Percentiles rank a stretch among this genome's conserved stretches.
phyloP scores from a whole-genome alignment of 2,113 vertebrate species.

The Perca flavescens region DNA sequence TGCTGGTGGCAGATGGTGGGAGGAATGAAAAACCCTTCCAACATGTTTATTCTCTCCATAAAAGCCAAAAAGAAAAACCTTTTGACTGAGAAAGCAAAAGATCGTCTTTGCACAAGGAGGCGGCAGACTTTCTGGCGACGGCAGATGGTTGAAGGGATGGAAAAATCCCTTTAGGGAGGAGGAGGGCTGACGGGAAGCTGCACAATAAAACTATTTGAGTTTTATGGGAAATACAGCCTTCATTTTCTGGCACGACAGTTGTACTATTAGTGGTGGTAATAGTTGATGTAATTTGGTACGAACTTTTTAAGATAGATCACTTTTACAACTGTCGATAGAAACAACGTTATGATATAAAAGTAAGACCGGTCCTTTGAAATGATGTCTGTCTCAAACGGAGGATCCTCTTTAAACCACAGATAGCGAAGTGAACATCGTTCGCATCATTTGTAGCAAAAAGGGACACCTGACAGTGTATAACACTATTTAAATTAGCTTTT shows the following conservation, averaged over 20 bases:
- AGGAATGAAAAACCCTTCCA: constrained; percentile 38
- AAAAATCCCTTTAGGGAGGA: constrained; percentile 31
- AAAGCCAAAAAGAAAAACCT: constrained; percentile 37
- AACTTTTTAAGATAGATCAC: background rate
- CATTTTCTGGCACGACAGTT: background rate
- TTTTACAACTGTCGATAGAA: background rate
- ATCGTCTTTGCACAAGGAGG: constrained; percentile 30
- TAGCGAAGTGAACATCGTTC: no score
- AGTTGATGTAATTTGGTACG: background rate
- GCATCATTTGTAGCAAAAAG: no score
- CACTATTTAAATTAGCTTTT: no score
- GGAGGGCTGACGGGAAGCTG: background rate
- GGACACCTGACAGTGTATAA: no score
- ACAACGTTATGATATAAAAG: background rate
- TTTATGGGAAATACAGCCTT: constrained; percentile 2
- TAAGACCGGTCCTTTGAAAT: no score
- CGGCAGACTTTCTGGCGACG: constrained; percentile 21
- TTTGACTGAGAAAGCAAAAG: constrained; percentile 40
- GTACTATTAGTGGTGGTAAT: background rate
- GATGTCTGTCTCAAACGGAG: background rate
- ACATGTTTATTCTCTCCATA: constrained; percentile 43
- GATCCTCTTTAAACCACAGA: background rate
- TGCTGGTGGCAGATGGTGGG: constrained; percentile 48
- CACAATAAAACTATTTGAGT: background rate
- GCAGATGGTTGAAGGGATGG: constrained; percentile 47